Conservation (phyloP, 2,888 invertebrate genomes). For the Dicycla oo region DNA sequence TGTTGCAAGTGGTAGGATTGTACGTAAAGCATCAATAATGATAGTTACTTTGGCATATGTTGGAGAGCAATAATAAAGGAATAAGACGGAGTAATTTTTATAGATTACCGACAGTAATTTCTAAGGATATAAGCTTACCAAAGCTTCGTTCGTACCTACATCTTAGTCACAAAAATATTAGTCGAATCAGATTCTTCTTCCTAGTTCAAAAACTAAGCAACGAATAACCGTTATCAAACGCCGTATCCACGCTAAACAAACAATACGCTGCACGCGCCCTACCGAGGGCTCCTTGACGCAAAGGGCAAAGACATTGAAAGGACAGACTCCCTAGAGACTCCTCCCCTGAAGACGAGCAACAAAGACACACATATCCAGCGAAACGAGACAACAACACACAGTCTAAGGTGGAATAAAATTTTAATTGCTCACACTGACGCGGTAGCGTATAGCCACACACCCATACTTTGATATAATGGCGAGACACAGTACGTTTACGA, state of each 20-base stretch:
- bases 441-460: slow-evolving; percentile 74
- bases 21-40: background rate
- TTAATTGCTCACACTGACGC: slow-evolving; percentile 89
- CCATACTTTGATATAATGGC: slow-evolving; percentile 77
- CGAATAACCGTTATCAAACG: slow-evolving; percentile 67
- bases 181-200: background rate
- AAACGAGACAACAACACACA: slow-evolving; percentile 78
- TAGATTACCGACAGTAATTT: too few species aligned
- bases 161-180: background rate
- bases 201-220: slow-evolving; percentile 30
- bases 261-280: slow-evolving; percentile 83
- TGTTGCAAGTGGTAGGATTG: background rate
- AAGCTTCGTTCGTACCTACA: background rate
- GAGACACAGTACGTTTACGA: slow-evolving; percentile 83
- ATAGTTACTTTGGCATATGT: background rate
- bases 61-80: background rate
- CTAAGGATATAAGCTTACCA: background rate
- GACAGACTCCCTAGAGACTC: slow-evolving; percentile 92
- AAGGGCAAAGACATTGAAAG: slow-evolving; percentile 92
- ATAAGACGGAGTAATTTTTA: too few species aligned
- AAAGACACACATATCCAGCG: slow-evolving; percentile 79
- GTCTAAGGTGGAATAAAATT: slow-evolving; percentile 90
- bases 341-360: slow-evolving; percentile 88
- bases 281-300: slow-evolving; percentile 87
- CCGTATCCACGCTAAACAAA: slow-evolving; percentile 79